A percentile compares a stretch with the other conserved stretches of the same genome.
Evolutionary conservation across 2,113 vertebrate species (phyloP).

Genomic region (Pituophis catenifer): DNA sequence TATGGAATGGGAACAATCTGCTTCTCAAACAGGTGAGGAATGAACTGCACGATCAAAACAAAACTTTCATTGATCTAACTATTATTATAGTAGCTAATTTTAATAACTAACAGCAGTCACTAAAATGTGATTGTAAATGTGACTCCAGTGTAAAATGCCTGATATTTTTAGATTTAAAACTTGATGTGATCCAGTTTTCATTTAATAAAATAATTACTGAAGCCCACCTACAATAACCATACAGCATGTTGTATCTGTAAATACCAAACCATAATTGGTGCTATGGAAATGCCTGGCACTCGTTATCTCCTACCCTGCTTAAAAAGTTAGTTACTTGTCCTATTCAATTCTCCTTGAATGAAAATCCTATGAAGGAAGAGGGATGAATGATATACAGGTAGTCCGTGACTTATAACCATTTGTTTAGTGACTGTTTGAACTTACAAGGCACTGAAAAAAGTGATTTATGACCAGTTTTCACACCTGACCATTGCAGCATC

Average conservation of each 20-base stretch:
- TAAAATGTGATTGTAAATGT: neutral
- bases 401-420: neutral
- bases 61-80: conserved; percentile 30
- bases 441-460: neutral
- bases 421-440: neutral
- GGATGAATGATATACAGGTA: neutral
- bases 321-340: neutral
- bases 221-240: neutral
- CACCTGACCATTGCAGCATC: neutral
- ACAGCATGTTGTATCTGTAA: neutral
- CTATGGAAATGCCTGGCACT: neutral
- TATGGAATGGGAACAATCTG: neutral
- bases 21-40: conserved; percentile 11
- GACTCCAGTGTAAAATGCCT: neutral
- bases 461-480: neutral
- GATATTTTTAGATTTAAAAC: conserved; percentile 28
- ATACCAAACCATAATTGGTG: neutral
- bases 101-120: conserved; percentile 19
- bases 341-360: neutral
- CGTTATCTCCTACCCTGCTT: neutral
- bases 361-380: neutral
- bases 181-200: neutral
- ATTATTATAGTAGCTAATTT: conserved; percentile 38
- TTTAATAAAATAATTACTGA: neutral
- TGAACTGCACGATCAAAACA: conserved; percentile 23